phyloP scores from a whole-genome alignment of 2,113 vertebrate species.

The Donacobius atricapilla region DNA sequence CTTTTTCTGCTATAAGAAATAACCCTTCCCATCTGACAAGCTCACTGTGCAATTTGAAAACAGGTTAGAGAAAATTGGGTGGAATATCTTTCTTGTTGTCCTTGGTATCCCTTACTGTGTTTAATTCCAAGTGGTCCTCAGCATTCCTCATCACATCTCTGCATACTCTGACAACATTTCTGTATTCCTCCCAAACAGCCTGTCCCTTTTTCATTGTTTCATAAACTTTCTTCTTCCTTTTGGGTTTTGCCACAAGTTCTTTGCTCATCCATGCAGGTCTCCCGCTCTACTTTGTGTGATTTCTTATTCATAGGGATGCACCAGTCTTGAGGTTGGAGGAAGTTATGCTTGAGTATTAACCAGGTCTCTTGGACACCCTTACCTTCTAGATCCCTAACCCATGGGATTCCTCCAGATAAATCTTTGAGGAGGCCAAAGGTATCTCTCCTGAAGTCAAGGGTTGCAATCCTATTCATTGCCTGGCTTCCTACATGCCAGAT shows the following conservation, averaged over 20 bases:
- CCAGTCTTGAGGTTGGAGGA: neutral
- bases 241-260: neutral
- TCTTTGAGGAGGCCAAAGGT: neutral
- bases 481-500: neutral
- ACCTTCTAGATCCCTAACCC: neutral
- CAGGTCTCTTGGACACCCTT: neutral
- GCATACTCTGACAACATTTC: fast-evolving
- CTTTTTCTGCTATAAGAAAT: neutral
- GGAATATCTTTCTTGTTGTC: neutral
- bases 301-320: neutral
- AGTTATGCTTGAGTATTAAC: neutral
- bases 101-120: neutral
- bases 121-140: neutral
- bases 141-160: neutral
- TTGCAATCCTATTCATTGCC: neutral
- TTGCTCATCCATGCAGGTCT: neutral
- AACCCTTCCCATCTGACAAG: neutral
- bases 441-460: neutral
- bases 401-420: neutral
- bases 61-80: neutral
- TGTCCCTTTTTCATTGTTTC: fast-evolving
- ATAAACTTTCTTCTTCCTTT: neutral
- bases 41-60: neutral
- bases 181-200: neutral
- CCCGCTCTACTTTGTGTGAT: neutral